These are phyloP conservation scores for Petrocephalus microphthalmus DNA, from an alignment of 2,113 vertebrate species.

Conservation along the genomic window DNA sequence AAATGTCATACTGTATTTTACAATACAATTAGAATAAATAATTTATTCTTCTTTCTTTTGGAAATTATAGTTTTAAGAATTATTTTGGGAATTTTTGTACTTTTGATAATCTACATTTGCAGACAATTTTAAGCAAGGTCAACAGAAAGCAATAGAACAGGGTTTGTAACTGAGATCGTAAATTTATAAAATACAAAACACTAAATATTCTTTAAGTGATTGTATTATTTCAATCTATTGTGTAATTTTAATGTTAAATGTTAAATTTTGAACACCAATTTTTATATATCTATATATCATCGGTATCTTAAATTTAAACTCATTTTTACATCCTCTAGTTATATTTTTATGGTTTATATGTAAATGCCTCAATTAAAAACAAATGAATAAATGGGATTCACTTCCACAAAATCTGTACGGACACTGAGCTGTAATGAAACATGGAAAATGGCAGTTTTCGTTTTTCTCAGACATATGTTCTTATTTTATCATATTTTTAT, in stretches of 20 bases:
- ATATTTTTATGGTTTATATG: neutral
- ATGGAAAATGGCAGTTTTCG: neutral
- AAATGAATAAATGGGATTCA: neutral
- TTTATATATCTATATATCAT: neutral
- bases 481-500: slow-evolving; percentile 23
- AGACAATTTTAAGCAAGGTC: neutral
- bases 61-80: neutral
- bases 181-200: neutral
- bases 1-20: neutral
- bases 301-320: neutral
- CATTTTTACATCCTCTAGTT: neutral
- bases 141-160: neutral
- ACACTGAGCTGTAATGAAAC: neutral
- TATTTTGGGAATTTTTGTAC: neutral
- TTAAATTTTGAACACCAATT: neutral
- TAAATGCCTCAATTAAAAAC: neutral
- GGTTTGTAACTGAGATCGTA: neutral
- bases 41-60: neutral
- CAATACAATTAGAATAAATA: too few species aligned
- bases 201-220: neutral
- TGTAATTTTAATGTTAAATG: neutral
- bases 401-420: neutral
- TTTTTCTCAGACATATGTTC: slow-evolving; percentile 21
- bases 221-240: neutral
- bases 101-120: neutral